Base-by-base conservation (phyloP, 2,797 vertebrate species). In the Aplochiton taeniatus region DNA sequence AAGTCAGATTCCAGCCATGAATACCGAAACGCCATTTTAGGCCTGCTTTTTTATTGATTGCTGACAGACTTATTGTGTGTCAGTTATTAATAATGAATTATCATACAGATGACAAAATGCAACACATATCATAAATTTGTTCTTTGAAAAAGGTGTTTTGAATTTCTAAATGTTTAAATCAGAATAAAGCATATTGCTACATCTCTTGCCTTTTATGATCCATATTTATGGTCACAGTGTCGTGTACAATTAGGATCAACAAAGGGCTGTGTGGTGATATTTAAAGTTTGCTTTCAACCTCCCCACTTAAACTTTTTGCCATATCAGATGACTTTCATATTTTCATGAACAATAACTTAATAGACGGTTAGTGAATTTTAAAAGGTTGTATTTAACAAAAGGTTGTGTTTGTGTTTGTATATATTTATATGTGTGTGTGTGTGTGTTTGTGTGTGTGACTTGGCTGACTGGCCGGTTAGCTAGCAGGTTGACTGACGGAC, bases 261-360 rank as follows among this genome's bases (percentile, higher is more conserved):
- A 56, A 20, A 47, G 20, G 11, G n/a, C 14, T 12, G 19, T 49
- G 18, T 61, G 18, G 14, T 54, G 18, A n/a, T 8, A 59, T 8
- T 51, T n/a, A 18, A 11, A 44, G 47, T 48, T 16, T 53, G 20
- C 19, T 9, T 31, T 31, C 14, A 20, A 14, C 9, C 43, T 20
- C 53, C 54, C 10, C n/a, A 10, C 45, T 57, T 20, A 13, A 56
- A 47, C 56, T 31, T 69, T 58, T 52, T 63, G 31, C 51, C 11
- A 52, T 69, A 14, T 63, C 61, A 51, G 61, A 58, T 41, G n/a
- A 42, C 48, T 58, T 44, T 50, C 45, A 51, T 58, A 10, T 41
- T 11, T 14, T 63, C 47, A 58, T 58, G 45, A 69, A 63, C 4
- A 2, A 44, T 63, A 46, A 48, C 45, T 56, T 47, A 51, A 12